A percentile compares a stretch with the other conserved stretches of the same genome.
These are phyloP conservation scores for Lasioglossum lativentre DNA, from an alignment of 2,888 invertebrate genomes.

Conservation along the genomic window DNA sequence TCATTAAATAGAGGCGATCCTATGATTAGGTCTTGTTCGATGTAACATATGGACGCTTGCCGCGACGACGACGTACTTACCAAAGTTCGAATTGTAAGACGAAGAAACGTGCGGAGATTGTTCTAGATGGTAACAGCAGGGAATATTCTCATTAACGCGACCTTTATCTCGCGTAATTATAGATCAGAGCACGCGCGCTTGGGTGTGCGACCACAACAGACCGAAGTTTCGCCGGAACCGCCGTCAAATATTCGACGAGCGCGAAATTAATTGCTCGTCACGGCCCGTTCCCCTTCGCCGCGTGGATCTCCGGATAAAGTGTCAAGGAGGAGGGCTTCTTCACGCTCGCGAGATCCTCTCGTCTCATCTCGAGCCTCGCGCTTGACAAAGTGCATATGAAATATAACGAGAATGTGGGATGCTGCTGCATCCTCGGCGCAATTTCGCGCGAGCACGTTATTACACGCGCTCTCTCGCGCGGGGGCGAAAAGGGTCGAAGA, in stretches of 20 bases:
- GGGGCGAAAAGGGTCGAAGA: neutral
- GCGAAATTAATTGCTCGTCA: slow-evolving; percentile 71
- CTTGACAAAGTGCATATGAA: slow-evolving; percentile 62
- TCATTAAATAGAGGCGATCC: neutral
- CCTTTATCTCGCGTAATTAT: slow-evolving; percentile 26
- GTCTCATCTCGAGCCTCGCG: slow-evolving; percentile 43
- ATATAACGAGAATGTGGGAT: slow-evolving; percentile 59
- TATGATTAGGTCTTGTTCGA: neutral
- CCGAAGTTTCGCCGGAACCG: slow-evolving; percentile 31
- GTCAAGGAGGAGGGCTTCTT: slow-evolving; percentile 61
- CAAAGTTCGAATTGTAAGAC: neutral
- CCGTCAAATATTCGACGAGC: slow-evolving; percentile 58
- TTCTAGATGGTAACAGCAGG: neutral
- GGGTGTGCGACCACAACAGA: neutral
- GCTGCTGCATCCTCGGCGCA: slow-evolving; percentile 38
- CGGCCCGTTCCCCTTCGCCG: slow-evolving; percentile 53
- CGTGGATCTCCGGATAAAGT: slow-evolving; percentile 44
- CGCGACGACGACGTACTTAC: neutral
- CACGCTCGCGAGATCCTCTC: slow-evolving; percentile 45
- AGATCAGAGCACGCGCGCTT: slow-evolving; percentile 6
- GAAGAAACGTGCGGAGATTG: neutral
- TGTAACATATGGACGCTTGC: neutral
- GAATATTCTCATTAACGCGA: slow-evolving; percentile 1
- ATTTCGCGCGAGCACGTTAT: slow-evolving; percentile 51
- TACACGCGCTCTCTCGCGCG: slow-evolving; percentile 17